Conservation (phyloP, 2,113 vertebrate genomes). For the Hoplias malabaricus region DNA sequence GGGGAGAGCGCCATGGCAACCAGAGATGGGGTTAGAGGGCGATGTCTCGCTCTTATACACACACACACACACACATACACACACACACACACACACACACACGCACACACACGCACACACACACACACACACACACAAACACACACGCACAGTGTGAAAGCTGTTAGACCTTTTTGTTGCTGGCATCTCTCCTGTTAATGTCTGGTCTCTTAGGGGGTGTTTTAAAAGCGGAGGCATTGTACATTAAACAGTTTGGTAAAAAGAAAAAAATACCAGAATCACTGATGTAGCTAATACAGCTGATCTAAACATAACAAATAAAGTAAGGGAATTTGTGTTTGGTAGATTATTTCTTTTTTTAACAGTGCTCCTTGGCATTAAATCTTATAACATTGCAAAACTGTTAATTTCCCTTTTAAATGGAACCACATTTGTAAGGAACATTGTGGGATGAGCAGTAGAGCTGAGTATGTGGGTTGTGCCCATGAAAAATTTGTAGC, state of each 20-base stretch:
- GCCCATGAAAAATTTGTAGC: too few species aligned
- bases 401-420: too few species aligned
- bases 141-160: not conserved
- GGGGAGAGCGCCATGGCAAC: slow-evolving; percentile 35
- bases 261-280: not conserved
- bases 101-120: not conserved
- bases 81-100: not conserved
- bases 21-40: slow-evolving; percentile 7
- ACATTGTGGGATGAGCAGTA: too few species aligned
- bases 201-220: not conserved
- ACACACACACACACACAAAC: too few species aligned
- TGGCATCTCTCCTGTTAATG: not conserved
- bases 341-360: too few species aligned
- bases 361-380: too few species aligned
- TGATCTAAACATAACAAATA: too few species aligned
- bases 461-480: too few species aligned
- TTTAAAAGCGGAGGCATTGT: not conserved
- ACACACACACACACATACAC: not conserved
- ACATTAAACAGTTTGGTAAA: not conserved
- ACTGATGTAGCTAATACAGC: not conserved
- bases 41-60: not conserved
- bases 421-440: too few species aligned
- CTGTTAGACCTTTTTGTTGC: not conserved
- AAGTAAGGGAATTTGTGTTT: too few species aligned
- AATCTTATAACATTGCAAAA: too few species aligned